Evolutionary conservation across 2,797 vertebrate species (phyloP).

Genomic region (Lagothrix lagotricha): DNA sequence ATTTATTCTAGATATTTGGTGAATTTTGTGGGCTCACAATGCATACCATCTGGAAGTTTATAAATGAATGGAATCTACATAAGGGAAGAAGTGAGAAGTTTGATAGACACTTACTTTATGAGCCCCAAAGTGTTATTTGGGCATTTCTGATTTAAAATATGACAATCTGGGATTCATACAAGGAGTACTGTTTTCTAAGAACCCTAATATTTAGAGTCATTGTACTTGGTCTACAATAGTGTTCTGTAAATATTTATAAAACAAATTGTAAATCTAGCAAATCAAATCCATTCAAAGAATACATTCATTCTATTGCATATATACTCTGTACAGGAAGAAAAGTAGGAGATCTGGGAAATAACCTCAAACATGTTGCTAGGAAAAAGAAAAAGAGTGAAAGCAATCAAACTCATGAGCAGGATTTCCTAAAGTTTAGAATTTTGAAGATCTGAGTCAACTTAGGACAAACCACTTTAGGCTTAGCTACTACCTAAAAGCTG

Average conservation of each 20-base stretch:
- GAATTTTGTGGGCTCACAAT: neutral
- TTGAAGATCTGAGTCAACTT: neutral
- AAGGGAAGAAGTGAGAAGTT: neutral
- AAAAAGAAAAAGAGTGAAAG: neutral
- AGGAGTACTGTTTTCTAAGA: neutral
- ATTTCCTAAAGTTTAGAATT: conserved; percentile 26
- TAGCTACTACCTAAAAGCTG: neutral
- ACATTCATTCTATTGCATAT: neutral
- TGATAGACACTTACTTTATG: neutral
- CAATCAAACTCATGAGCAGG: neutral
- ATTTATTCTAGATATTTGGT: conserved; percentile 9
- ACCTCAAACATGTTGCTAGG: neutral
- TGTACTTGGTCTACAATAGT: neutral
- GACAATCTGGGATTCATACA: neutral
- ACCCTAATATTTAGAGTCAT: neutral
- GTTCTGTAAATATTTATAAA: conserved; percentile 44
- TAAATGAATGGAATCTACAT: neutral
- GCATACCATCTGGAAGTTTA: neutral
- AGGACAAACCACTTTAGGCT: neutral
- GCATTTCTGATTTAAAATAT: conserved; percentile 43
- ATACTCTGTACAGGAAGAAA: neutral
- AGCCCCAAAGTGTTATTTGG: conserved; percentile 34
- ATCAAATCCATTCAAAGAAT: conserved; percentile 3
- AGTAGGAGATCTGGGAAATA: neutral
- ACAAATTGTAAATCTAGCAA: neutral